Conservation (phyloP, 2,113 vertebrate genomes). For the Terrapene triunguis region DNA sequence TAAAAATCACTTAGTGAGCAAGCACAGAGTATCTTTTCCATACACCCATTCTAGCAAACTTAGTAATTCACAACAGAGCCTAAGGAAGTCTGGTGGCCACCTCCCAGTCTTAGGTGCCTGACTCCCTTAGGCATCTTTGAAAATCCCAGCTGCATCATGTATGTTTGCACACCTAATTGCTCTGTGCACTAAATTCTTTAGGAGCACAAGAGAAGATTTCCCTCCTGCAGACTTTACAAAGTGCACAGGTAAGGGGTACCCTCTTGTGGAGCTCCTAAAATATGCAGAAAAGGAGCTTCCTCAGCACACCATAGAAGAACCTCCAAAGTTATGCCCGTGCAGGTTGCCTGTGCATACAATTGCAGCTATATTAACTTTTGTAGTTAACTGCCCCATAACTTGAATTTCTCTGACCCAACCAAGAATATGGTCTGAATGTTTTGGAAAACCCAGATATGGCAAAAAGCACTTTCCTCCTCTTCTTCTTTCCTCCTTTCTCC, state of each 20-base stretch:
- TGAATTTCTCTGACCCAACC: background rate
- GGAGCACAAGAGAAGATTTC: background rate
- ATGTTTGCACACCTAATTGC: background rate
- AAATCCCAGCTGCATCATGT: background rate
- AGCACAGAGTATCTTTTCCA: background rate
- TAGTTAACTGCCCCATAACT: background rate
- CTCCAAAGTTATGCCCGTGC: rapidly evolving
- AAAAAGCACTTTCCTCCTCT: background rate
- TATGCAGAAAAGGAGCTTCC: rapidly evolving
- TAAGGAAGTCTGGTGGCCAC: background rate
- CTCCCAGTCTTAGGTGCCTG: background rate
- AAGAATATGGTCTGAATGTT: background rate
- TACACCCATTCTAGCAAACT: too few relatives aligned
- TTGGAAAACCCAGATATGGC: background rate
- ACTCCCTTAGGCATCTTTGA: background rate
- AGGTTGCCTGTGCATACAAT: background rate
- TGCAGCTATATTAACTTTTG: background rate
- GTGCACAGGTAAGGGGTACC: background rate
- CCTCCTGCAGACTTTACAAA: background rate
- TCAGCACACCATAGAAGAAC: rapidly evolving
- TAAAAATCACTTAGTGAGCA: background rate
- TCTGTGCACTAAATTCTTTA: background rate
- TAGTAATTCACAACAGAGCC: rapidly evolving
- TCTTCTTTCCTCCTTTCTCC: background rate
- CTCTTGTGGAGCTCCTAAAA: background rate